Percentiles rank a stretch among this genome's conserved stretches.
These are phyloP conservation scores for Ophiodon elongatus DNA, from an alignment of 2,113 vertebrate species.

Conservation along the genomic window DNA sequence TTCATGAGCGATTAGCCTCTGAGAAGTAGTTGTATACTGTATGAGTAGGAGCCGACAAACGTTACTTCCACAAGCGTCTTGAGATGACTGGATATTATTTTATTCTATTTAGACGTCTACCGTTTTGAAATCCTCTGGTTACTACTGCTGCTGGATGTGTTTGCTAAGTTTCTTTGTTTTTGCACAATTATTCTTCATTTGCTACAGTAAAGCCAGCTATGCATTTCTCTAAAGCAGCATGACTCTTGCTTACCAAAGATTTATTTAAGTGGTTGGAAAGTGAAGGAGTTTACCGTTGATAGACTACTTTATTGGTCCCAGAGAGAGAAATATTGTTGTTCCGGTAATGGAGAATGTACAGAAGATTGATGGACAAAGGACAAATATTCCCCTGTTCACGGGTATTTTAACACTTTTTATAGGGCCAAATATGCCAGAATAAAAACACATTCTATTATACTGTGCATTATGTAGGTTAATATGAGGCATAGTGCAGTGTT, in stretches of 20 bases:
- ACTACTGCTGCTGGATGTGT: background rate
- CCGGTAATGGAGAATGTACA: background rate
- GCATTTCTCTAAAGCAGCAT: background rate
- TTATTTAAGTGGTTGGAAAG: background rate
- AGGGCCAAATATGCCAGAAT: background rate
- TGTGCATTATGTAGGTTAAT: background rate
- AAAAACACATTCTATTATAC: background rate
- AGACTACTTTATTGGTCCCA: background rate
- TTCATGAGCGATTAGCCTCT: conserved; percentile 44
- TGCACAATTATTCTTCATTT: background rate
- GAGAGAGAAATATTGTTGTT: background rate
- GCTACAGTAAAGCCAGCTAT: conserved; percentile 4
- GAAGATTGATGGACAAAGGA: background rate
- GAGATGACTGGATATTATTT: conserved; percentile 17
- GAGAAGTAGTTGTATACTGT: conserved; percentile 8
- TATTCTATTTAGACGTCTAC: background rate
- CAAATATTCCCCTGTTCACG: background rate
- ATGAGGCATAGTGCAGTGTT: background rate
- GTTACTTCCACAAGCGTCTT: background rate
- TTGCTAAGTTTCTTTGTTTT: background rate
- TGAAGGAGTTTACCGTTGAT: conserved; percentile 7
- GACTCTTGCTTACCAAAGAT: background rate
- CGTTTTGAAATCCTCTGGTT: conserved; percentile 8
- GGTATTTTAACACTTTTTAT: background rate
- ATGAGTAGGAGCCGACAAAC: conserved; percentile 2